These are phyloP conservation scores for Rhagonycha lutea DNA, from an alignment of 2,888 invertebrate species.

Conservation along the genomic window DNA sequence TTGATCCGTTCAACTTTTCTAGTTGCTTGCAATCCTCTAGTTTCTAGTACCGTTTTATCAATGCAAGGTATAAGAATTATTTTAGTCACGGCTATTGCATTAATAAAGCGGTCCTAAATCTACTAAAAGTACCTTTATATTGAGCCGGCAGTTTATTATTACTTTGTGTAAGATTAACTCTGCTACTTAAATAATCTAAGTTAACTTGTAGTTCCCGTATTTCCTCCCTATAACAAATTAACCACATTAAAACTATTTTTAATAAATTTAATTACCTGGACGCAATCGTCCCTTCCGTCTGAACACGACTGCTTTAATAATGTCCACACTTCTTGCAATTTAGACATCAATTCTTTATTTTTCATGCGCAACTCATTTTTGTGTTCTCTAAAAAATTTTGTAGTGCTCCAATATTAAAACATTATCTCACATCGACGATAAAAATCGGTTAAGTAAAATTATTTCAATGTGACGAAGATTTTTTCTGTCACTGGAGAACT, in stretches of 20 bases:
- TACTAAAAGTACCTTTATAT: slow-evolving; percentile 42
- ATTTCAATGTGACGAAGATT: too few relatives aligned
- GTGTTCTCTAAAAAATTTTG: slow-evolving; percentile 62
- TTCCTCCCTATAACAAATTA: slow-evolving; percentile 68
- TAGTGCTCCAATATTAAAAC: neutral
- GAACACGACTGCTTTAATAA: slow-evolving; percentile 60
- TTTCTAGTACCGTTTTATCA: neutral
- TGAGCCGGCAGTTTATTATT: slow-evolving; percentile 38
- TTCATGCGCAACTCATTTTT: slow-evolving; percentile 64
- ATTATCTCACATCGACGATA: neutral
- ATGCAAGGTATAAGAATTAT: too few relatives aligned
- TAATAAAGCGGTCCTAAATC: neutral
- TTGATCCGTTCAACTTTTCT: neutral
- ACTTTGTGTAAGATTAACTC: slow-evolving; percentile 47
- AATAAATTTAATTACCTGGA: slow-evolving; percentile 37
- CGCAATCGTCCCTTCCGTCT: slow-evolving; percentile 37
- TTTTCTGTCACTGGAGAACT: too few relatives aligned
- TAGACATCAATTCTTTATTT: slow-evolving; percentile 65
- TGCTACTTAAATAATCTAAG: slow-evolving; percentile 67
- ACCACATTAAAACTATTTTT: slow-evolving; percentile 40
- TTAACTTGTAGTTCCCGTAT: slow-evolving; percentile 81
- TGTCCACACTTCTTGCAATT: slow-evolving; percentile 64
- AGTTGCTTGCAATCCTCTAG: neutral
- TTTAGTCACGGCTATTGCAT: neutral
- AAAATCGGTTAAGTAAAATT: neutral